phyloP scores from a whole-genome alignment of 2,113 vertebrate species.

The Megaleporinus macrocephalus region DNA sequence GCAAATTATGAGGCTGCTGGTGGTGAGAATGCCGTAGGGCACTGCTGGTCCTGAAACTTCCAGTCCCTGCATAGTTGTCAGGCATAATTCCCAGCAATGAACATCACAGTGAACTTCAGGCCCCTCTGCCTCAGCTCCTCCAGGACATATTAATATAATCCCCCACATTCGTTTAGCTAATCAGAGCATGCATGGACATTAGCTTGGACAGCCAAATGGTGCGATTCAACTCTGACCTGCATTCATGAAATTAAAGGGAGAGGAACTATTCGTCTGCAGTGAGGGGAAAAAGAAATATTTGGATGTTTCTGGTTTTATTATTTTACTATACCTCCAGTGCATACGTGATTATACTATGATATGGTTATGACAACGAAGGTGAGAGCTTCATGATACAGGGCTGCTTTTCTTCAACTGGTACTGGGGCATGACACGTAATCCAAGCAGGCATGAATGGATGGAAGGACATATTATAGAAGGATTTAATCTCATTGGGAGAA shows the following conservation, averaged over 20 bases:
- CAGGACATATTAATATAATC: constrained; percentile 76
- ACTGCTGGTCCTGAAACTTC: constrained; percentile 58
- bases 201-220: constrained; percentile 77
- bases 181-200: constrained; percentile 78
- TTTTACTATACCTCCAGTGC: too few relatives aligned
- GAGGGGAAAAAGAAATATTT: too few relatives aligned
- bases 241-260: constrained; percentile 74
- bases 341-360: too few relatives aligned
- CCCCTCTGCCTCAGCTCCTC: constrained; percentile 60
- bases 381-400: too few relatives aligned
- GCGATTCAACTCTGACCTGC: constrained; percentile 77
- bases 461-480: too few relatives aligned
- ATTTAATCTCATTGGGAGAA: too few relatives aligned
- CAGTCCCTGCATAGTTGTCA: constrained; percentile 68
- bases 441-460: too few relatives aligned
- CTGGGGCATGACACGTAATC: too few relatives aligned
- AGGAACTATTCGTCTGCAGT: constrained; percentile 68
- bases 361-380: too few relatives aligned
- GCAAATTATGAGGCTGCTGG: constrained; percentile 71
- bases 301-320: too few relatives aligned
- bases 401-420: too few relatives aligned
- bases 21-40: constrained; percentile 77
- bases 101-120: constrained; percentile 66
- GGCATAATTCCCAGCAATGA: constrained; percentile 76
- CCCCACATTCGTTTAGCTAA: constrained; percentile 76